Conservation (phyloP, 1,140 invertebrate genomes). For the Saccostrea echinata region DNA sequence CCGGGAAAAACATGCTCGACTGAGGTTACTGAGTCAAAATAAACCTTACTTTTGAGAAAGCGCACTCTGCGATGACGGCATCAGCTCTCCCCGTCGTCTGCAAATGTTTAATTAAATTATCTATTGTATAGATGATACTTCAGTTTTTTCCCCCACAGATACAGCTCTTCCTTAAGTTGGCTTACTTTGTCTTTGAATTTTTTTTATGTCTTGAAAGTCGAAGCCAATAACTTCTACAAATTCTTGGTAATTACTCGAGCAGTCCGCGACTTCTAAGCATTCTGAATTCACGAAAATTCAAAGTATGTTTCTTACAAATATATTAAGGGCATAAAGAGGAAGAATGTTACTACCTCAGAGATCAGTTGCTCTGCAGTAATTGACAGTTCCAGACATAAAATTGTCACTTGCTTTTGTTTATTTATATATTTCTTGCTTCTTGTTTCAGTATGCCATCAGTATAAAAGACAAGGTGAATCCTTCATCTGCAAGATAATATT, state of each 20-base stretch:
- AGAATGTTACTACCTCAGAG: not conserved
- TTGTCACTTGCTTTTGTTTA: not conserved
- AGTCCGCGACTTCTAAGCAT: constrained; percentile 8
- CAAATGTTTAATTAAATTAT: constrained; percentile 39
- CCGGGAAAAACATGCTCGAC: too few relatives aligned
- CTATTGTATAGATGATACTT: constrained; percentile 35
- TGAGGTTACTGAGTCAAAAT: too few relatives aligned
- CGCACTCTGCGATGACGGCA: constrained; percentile 35
- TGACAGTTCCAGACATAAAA: not conserved
- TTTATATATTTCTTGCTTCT: not conserved
- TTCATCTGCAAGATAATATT: not conserved
- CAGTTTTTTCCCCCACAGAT: constrained; percentile 37
- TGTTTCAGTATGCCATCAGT: not conserved
- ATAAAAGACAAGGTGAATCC: not conserved
- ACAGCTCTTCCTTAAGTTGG: constrained; percentile 23
- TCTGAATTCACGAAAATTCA: constrained; percentile 26
- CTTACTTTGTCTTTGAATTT: not conserved
- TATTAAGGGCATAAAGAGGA: constrained; percentile 30
- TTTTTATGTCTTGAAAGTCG: constrained; percentile 31
- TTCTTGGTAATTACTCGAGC: constrained; percentile 34
- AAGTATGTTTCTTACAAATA: not conserved
- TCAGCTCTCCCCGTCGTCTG: constrained; percentile 38
- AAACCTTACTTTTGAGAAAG: constrained; percentile 34
- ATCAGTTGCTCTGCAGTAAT: not conserved
- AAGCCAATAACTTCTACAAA: constrained; percentile 41